Base-by-base conservation (phyloP, 1,140 invertebrate genomes). In the Zaprionus tsacasi region DNA sequence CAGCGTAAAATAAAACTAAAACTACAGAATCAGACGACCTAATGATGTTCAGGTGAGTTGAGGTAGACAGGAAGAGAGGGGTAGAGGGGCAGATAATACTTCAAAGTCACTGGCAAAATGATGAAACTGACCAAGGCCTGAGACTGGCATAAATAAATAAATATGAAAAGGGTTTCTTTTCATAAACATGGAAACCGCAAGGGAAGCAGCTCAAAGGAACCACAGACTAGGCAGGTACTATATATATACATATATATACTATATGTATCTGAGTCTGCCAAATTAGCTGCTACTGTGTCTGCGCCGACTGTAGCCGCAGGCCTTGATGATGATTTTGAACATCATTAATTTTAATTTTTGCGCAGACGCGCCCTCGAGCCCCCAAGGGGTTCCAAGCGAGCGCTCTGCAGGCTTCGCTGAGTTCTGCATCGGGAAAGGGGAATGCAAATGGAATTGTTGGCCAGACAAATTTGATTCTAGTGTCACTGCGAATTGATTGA, bases 281-380 rank as follows among this genome's bases (percentile, higher is more conserved):
- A 86, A 87, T 87, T 88, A 86, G 82, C 76, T 68, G 82, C 82
- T 88, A 86, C 83, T 78, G 78, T 78, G 78, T 56, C 74, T 61
- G 59, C 58, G n/a, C 45, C 36, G 25, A 58, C 33, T 50, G 17
- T n/a, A 5, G 68, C 82, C 72, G 50, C 65, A 30, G 70, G 83
- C 70, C 3, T 69, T 69, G 71, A 61, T 21, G 21, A 21, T 21
- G 21, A 21, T 86, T 89, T 78, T 54, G 78, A 88, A 83, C 83
- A 81, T 88, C 85, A 88, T 88, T 88, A 88, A 89, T 88, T 89
- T 88, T 88, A 88, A 88, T 88, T 88, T 87, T 88, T 85, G 78
- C 85, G 83, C 81, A 88, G 85, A 88, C 85, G 78, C 65, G 66
- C 71, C 85, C 74, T 45, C 7, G 3, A 30, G 27, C 33, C 12